A percentile compares a stretch with the other conserved stretches of the same genome.
Conservation (phyloP, 2,113 vertebrate genomes). For the Pseudorhombus dupliciocellatus region DNA sequence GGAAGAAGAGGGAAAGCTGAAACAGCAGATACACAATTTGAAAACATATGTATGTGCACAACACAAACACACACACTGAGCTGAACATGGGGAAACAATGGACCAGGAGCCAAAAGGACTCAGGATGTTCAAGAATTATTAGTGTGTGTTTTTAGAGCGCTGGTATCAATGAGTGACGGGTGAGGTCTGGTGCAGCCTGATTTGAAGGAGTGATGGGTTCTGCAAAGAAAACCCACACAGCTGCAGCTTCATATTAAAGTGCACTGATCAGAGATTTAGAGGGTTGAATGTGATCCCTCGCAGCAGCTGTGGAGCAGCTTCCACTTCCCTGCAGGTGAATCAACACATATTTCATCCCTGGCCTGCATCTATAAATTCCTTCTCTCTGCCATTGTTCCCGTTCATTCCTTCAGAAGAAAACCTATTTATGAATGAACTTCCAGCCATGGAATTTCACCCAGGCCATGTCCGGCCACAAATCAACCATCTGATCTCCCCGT, state of each 20-base stretch:
- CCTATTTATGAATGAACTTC: slow-evolving; percentile 17
- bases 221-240: too few species aligned
- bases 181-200: too few species aligned
- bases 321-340: not conserved
- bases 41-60: not conserved
- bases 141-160: too few species aligned
- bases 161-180: too few species aligned
- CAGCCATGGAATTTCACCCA: slow-evolving; percentile 6
- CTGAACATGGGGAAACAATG: too few species aligned
- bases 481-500: not conserved
- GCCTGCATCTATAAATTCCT: not conserved
- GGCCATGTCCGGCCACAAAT: slow-evolving; percentile 7
- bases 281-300: not conserved
- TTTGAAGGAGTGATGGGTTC: too few species aligned
- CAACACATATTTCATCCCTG: not conserved
- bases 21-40: not conserved
- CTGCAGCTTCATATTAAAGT: too few species aligned
- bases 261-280: not conserved
- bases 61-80: not conserved
- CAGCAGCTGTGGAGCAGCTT: not conserved
- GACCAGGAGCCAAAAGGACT: too few species aligned
- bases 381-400: not conserved
- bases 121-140: too few species aligned
- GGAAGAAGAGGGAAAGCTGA: slow-evolving; percentile 3
- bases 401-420: not conserved